These are phyloP conservation scores for Ictalurus furcatus DNA, from an alignment of 2,113 vertebrate species.

Conservation along the genomic window DNA sequence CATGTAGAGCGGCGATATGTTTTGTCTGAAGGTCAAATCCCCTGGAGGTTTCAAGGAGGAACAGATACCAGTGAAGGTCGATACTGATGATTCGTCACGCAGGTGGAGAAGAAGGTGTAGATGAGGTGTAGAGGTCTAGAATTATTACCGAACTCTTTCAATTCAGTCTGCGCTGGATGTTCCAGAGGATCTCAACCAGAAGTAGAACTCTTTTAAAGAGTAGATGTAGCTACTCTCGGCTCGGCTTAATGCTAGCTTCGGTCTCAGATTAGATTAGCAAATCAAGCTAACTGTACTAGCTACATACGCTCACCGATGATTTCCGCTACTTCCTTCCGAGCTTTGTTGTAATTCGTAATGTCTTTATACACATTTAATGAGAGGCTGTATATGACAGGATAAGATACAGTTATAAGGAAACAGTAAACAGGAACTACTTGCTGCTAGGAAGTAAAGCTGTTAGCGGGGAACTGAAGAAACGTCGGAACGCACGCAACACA, in stretches of 20 bases:
- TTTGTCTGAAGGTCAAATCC: constrained; percentile 6
- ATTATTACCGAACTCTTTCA: background rate
- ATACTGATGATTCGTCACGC: no score
- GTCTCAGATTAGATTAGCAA: no score
- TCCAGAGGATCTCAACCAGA: background rate
- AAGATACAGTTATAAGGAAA: background rate
- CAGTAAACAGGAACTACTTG: background rate
- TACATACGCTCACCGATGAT: background rate
- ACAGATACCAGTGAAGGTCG: background rate
- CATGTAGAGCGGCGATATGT: no score
- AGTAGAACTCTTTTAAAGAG: background rate
- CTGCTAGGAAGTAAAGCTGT: no score
- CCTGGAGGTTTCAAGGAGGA: background rate
- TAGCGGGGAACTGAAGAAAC: background rate
- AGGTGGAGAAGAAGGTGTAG: background rate
- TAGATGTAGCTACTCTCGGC: background rate
- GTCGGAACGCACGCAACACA: background rate
- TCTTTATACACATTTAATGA: background rate
- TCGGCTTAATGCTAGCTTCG: no score
- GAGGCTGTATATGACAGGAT: background rate
- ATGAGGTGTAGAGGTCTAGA: background rate
- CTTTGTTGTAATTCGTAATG: background rate
- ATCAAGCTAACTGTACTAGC: no score
- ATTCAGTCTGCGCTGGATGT: background rate
- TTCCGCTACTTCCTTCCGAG: background rate